Conservation (phyloP, 2,888 invertebrate species). For the Hypena proboscidalis region DNA sequence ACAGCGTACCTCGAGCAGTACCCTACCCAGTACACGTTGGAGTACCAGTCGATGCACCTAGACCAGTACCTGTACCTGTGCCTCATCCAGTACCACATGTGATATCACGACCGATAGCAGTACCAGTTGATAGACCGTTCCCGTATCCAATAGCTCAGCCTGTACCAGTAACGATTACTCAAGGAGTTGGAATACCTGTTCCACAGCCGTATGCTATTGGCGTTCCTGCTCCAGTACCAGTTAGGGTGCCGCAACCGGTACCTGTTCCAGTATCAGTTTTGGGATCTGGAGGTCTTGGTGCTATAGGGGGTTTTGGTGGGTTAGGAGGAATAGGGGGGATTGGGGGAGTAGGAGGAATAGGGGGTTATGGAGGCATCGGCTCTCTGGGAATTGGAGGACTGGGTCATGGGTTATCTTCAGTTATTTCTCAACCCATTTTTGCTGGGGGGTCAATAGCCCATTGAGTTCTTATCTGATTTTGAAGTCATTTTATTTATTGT, state of each 20-base stretch:
- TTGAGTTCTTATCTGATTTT: neutral
- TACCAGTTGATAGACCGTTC: constrained; percentile 82
- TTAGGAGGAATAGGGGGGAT: constrained; percentile 20
- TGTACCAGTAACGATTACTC: constrained; percentile 78
- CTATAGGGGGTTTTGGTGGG: constrained; percentile 10
- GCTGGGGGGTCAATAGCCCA: no score
- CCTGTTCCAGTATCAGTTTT: constrained; percentile 55
- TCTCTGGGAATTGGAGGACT: constrained; percentile 10
- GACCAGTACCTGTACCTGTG: constrained; percentile 75
- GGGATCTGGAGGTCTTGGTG: constrained; percentile 20
- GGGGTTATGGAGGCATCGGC: constrained; percentile 7
- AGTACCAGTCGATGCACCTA: constrained; percentile 78
- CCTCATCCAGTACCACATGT: constrained; percentile 81
- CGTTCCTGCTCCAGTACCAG: constrained; percentile 71
- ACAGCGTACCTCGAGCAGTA: constrained; percentile 67
- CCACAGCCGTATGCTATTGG: constrained; percentile 80
- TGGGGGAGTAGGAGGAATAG: constrained; percentile 12
- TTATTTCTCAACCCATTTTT: no score
- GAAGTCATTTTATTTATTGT: neutral
- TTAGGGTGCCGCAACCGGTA: constrained; percentile 64
- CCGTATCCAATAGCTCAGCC: constrained; percentile 84
- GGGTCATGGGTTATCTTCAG: constrained; percentile 5
- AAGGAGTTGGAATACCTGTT: constrained; percentile 81
- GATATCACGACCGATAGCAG: constrained; percentile 72
- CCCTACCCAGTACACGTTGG: constrained; percentile 80